Percentiles rank a stretch among this genome's conserved stretches.
Conservation (phyloP, 2,888 invertebrate species). For the Melinopterus prodromus region DNA sequence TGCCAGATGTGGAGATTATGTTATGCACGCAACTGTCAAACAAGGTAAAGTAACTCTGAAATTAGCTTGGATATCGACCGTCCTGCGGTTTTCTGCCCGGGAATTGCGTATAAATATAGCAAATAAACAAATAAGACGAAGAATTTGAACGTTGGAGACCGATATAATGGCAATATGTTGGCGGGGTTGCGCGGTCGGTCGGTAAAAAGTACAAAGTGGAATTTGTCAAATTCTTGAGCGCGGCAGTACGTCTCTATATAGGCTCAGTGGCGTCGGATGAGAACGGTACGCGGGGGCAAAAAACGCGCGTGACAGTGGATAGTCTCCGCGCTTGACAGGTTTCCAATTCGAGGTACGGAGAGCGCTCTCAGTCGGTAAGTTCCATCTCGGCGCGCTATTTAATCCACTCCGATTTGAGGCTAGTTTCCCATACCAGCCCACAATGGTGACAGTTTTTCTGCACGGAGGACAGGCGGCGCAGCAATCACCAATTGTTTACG, state of each 20-base stretch:
- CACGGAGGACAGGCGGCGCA: slow-evolving; percentile 7
- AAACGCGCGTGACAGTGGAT: slow-evolving; percentile 12
- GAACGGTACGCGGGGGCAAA: slow-evolving; percentile 4
- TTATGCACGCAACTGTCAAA: slow-evolving; percentile 4
- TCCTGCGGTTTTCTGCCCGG: not conserved
- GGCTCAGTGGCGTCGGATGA: not conserved
- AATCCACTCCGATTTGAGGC: slow-evolving; percentile 9
- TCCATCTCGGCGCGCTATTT: not conserved
- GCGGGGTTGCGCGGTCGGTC: not conserved
- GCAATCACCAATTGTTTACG: slow-evolving; percentile 18
- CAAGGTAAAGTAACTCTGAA: not conserved
- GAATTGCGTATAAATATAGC: not conserved
- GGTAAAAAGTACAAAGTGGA: not conserved
- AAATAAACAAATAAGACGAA: not conserved
- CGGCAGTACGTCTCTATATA: not conserved
- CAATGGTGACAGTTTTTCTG: slow-evolving; percentile 10
- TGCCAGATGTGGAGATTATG: not conserved
- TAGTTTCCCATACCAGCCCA: slow-evolving; percentile 15
- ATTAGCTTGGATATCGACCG: not conserved
- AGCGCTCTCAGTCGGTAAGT: not conserved
- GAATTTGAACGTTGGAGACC: not conserved
- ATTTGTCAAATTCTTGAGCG: not conserved
- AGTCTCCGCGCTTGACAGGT: slow-evolving; percentile 9
- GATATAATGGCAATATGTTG: not conserved
- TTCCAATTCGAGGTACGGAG: slow-evolving; percentile 18